Conservation (phyloP, 2,113 vertebrate genomes). For the Phaethon lepturus region DNA sequence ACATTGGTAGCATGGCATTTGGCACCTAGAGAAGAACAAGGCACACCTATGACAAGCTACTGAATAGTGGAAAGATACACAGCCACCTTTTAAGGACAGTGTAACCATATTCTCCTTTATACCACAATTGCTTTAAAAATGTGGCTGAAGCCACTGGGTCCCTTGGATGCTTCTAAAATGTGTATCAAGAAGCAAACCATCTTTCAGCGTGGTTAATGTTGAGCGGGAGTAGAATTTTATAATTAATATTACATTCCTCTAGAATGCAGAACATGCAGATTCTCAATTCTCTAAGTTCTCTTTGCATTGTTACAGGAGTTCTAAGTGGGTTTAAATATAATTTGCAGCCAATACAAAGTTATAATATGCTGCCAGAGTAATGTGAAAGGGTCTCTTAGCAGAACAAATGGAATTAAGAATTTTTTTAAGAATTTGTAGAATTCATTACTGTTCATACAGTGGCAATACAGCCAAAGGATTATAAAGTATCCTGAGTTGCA, state of each 20-base stretch:
- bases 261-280: not conserved
- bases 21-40: not conserved
- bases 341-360: not conserved
- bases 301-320: not conserved
- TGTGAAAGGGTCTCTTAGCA: not conserved
- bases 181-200: not conserved
- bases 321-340: not conserved
- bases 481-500: not conserved
- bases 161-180: not conserved
- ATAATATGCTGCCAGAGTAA: not conserved
- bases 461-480: not conserved
- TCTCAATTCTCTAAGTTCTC: not conserved
- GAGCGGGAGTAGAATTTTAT: not conserved
- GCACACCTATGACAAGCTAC: not conserved
- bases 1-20: not conserved
- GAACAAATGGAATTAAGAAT: not conserved
- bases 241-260: not conserved
- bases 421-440: not conserved
- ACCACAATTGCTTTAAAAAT: not conserved
- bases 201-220: not conserved
- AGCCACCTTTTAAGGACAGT: not conserved
- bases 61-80: not conserved
- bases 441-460: not conserved
- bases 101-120: not conserved
- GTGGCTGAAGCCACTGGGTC: not conserved